Conservation (phyloP, 1,140 invertebrate genomes). For the Drosophila arizonae region DNA sequence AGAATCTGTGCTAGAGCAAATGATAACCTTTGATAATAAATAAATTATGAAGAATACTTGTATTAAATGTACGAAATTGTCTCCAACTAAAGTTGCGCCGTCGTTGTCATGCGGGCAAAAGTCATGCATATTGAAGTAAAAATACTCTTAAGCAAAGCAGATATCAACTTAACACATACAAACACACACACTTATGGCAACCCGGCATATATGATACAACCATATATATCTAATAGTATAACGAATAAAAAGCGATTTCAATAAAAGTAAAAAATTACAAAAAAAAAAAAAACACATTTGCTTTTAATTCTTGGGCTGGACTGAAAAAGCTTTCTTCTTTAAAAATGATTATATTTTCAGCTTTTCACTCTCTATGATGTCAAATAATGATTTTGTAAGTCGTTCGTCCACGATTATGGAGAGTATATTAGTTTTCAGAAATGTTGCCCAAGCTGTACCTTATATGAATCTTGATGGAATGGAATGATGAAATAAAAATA, state of each 20-base stretch:
- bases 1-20: conserved; percentile 31
- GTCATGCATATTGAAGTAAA: conserved; percentile 54
- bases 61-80: conserved; percentile 71
- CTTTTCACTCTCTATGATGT: too few species aligned
- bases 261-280: conserved; percentile 72
- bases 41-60: conserved; percentile 61
- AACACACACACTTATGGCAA: conserved; percentile 72
- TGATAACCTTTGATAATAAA: conserved; percentile 53
- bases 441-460: too few species aligned
- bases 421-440: too few species aligned
- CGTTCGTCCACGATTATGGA: too few species aligned
- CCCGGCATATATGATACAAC: conserved; percentile 77
- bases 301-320: too few species aligned
- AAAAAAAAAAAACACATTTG: conserved; percentile 17
- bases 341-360: too few species aligned
- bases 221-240: conserved; percentile 79
- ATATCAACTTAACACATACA: conserved; percentile 57
- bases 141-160: conserved; percentile 45
- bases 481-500: too few species aligned
- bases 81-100: conserved; percentile 37
- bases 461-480: too few species aligned
- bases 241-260: conserved; percentile 80
- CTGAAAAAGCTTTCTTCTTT: too few species aligned
- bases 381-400: too few species aligned
- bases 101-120: conserved; percentile 34